Percentiles rank a stretch among this genome's conserved stretches.
These are phyloP conservation scores for Cinclus mexicanus DNA, from an alignment of 2,113 vertebrate species.

Conservation along the genomic window DNA sequence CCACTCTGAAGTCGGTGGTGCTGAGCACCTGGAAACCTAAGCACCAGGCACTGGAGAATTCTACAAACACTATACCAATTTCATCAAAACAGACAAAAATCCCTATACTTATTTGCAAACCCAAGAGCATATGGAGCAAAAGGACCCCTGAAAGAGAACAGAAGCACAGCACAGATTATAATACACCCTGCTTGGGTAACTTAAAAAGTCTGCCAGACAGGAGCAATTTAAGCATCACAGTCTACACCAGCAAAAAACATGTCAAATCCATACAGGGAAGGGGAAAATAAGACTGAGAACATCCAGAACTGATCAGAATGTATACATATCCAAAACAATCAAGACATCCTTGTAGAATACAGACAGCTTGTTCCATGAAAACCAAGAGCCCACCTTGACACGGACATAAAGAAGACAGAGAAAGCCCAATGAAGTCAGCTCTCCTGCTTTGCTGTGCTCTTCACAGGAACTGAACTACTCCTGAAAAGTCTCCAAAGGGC, in stretches of 20 bases:
- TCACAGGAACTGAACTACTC: background rate
- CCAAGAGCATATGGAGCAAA: background rate
- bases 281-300: background rate
- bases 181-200: background rate
- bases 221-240: background rate
- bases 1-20: background rate
- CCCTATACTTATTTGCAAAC: background rate
- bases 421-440: background rate
- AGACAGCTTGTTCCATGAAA: background rate
- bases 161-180: background rate
- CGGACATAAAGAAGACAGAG: background rate
- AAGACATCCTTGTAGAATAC: background rate
- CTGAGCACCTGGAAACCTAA: background rate
- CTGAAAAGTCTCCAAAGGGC: background rate
- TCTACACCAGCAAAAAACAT: background rate
- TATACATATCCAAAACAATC: background rate
- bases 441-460: background rate
- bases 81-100: fast-evolving
- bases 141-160: background rate
- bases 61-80: background rate
- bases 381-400: background rate
- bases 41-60: background rate
- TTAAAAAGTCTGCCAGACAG: background rate
- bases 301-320: background rate
- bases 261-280: background rate